Percentiles rank a stretch among this genome's conserved stretches.
Evolutionary conservation across 2,113 vertebrate genomes (phyloP).

Genomic region (Myxocyprinus asiaticus): DNA sequence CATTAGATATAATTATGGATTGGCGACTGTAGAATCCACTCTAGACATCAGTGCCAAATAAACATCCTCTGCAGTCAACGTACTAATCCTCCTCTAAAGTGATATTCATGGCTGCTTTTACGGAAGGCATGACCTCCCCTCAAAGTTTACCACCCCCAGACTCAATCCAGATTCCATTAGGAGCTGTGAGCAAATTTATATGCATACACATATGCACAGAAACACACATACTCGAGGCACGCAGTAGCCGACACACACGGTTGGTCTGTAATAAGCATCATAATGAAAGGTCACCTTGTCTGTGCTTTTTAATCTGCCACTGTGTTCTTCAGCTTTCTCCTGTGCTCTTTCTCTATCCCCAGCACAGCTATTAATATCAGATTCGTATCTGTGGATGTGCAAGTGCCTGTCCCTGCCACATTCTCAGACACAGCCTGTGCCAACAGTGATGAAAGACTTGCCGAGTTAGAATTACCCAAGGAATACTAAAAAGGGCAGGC

Average conservation of each 20-base stretch:
- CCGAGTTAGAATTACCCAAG: conserved; percentile 28
- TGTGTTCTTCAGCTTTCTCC: conserved; percentile 44
- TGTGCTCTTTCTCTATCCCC: conserved; percentile 28
- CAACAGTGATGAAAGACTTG: conserved; percentile 36
- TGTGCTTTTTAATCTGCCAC: conserved; percentile 59
- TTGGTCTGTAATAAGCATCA: conserved; percentile 15
- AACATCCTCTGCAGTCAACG: too few species aligned
- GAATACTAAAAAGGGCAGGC: conserved; percentile 27
- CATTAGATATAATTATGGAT: conserved; percentile 11
- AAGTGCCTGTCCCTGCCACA: conserved; percentile 27
- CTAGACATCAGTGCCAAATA: too few species aligned
- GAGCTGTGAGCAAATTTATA: background rate
- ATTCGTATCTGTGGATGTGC: background rate
- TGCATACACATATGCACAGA: background rate
- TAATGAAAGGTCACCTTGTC: conserved; percentile 69
- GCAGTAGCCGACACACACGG: conserved; percentile 18
- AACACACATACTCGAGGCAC: conserved; percentile 16
- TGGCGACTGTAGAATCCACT: background rate
- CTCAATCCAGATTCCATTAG: too few species aligned
- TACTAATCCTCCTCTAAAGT: too few species aligned
- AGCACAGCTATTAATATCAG: conserved; percentile 52
- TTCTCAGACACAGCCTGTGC: conserved; percentile 9
- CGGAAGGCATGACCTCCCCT: background rate
- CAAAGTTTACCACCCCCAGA: conserved; percentile 1
- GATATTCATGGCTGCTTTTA: too few species aligned